phyloP scores from a whole-genome alignment of 2,888 invertebrate species.

The Chrysina gloriosa region DNA sequence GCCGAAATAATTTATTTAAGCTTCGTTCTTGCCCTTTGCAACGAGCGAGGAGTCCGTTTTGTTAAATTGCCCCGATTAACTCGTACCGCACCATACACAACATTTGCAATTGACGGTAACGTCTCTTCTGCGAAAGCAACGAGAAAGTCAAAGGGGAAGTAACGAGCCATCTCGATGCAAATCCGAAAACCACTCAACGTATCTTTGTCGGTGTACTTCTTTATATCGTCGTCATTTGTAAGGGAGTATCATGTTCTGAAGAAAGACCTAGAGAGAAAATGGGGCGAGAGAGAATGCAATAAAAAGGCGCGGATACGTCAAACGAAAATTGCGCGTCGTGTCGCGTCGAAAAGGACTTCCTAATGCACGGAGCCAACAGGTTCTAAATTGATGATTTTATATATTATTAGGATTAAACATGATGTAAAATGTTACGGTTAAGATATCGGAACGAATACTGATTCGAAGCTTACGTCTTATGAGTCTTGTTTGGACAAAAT shows the following conservation, averaged over 20 bases:
- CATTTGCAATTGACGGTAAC: background rate
- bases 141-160: background rate
- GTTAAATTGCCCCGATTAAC: too few relatives aligned
- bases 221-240: conserved; percentile 4
- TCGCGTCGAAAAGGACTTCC: too few relatives aligned
- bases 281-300: background rate
- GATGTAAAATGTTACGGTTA: too few relatives aligned
- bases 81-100: background rate
- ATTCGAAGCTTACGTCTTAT: too few relatives aligned
- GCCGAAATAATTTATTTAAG: background rate
- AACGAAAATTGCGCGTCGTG: too few relatives aligned
- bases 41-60: too few relatives aligned
- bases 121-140: background rate
- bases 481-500: too few relatives aligned
- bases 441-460: too few relatives aligned
- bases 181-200: background rate
- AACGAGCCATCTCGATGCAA: background rate
- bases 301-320: background rate
- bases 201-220: background rate
- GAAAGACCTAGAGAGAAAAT: background rate
- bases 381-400: background rate
- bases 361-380: background rate
- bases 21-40: too few relatives aligned
- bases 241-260: background rate
- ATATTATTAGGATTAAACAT: too few relatives aligned